Evolutionary conservation across 2,113 vertebrate genomes (phyloP).

Genomic region (Ivindomyrus marchei): DNA sequence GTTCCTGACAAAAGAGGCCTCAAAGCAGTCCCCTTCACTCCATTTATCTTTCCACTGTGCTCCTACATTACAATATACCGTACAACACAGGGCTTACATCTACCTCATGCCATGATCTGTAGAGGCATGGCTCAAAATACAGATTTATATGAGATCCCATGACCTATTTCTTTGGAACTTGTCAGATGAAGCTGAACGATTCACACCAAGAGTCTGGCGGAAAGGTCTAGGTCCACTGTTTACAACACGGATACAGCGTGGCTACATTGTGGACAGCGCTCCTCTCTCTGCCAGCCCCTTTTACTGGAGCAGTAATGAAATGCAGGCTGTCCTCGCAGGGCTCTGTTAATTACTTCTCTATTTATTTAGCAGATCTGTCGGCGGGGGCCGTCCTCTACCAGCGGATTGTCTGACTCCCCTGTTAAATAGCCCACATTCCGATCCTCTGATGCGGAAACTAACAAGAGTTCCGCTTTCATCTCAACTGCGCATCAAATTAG

Average conservation of each 20-base stretch:
- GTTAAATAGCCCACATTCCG: constrained; percentile 70
- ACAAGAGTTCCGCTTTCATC: constrained; percentile 59
- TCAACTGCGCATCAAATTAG: constrained; percentile 61
- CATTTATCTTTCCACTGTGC: not conserved
- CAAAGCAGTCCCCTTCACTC: not conserved
- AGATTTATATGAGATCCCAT: not conserved
- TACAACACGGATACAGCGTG: not conserved
- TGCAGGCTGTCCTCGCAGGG: constrained; percentile 51
- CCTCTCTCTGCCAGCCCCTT: constrained; percentile 32
- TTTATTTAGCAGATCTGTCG: constrained; percentile 67
- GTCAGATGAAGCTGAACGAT: not conserved
- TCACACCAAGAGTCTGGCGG: not conserved
- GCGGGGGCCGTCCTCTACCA: constrained; percentile 60
- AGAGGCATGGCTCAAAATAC: not conserved
- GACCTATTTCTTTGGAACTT: not conserved
- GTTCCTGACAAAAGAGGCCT: not conserved
- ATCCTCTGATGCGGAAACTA: constrained; percentile 66
- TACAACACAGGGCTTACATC: not conserved
- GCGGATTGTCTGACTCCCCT: constrained; percentile 66
- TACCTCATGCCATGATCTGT: not conserved
- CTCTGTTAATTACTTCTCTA: constrained; percentile 75
- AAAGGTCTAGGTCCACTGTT: not conserved
- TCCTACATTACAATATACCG: not conserved
- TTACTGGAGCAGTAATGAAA: constrained; percentile 55
- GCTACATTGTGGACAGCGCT: not conserved